These are phyloP conservation scores for Drosophila ananassae DNA, from an alignment of 1,140 invertebrate genomes.

Conservation along the genomic window DNA sequence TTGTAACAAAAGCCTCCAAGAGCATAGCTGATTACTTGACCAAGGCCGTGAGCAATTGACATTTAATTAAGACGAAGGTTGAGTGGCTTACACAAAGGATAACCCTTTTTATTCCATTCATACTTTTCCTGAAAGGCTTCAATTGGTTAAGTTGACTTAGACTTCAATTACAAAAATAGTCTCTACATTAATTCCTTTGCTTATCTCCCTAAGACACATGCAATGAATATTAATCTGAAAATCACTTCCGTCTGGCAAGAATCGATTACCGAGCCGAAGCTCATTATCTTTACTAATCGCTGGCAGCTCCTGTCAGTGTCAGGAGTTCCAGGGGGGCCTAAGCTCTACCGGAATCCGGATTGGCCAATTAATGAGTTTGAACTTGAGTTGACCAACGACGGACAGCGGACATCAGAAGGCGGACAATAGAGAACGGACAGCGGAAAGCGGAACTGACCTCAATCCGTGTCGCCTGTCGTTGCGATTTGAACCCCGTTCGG, in stretches of 20 bases:
- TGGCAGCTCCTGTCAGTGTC: conserved; percentile 30
- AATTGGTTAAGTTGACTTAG: too few relatives aligned
- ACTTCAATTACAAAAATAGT: too few relatives aligned
- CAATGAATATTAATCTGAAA: conserved; percentile 7
- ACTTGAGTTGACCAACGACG: conserved; percentile 28
- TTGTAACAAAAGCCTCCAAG: conserved; percentile 17
- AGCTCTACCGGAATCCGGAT: conserved; percentile 13
- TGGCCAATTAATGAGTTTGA: conserved; percentile 37
- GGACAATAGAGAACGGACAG: not conserved
- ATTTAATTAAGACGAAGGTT: conserved; percentile 14
- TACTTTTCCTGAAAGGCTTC: too few relatives aligned
- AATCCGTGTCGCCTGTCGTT: conserved; percentile 28
- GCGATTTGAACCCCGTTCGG: conserved; percentile 16
- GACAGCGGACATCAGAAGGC: not conserved
- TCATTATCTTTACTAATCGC: conserved; percentile 32
- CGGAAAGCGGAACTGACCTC: conserved; percentile 24
- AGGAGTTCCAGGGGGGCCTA: not conserved
- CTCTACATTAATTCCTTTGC: not conserved
- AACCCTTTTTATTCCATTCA: not conserved
- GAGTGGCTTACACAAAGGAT: not conserved
- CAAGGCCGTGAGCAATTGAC: conserved; percentile 33
- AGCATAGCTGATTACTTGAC: conserved; percentile 35
- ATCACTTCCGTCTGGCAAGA: conserved; percentile 26
- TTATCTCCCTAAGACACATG: not conserved
- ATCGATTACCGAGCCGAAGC: conserved; percentile 21